Evolutionary conservation across 2,888 invertebrate genomes (phyloP).

Genomic region (Lasioglossum lativentre): DNA sequence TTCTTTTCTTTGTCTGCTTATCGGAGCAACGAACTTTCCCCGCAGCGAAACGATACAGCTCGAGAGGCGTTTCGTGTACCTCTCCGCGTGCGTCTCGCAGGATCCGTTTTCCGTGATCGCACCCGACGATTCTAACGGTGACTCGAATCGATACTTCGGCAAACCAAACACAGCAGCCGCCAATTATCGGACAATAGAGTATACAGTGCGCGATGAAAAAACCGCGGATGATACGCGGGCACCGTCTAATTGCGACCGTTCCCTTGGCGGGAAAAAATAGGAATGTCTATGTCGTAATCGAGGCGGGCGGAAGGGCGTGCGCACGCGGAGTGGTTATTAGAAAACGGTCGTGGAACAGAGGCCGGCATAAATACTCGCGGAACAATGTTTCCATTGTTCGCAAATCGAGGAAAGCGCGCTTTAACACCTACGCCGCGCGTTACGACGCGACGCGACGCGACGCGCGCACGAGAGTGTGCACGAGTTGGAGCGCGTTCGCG

Average conservation of each 20-base stretch:
- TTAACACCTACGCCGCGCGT: neutral
- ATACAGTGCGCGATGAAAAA: neutral
- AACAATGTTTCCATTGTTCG: constrained; percentile 34
- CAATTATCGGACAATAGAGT: neutral
- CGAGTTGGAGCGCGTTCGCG: neutral
- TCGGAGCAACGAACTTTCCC: constrained; percentile 21
- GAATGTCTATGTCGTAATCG: neutral
- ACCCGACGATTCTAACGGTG: neutral
- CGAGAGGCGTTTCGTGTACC: neutral
- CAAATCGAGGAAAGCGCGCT: constrained; percentile 27
- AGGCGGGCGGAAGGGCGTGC: neutral
- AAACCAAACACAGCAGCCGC: neutral
- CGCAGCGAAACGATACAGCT: neutral
- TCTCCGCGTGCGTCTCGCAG: too few relatives aligned
- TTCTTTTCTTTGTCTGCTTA: neutral
- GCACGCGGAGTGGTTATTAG: constrained; percentile 11
- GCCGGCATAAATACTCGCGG: constrained; percentile 17
- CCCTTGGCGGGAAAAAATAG: neutral
- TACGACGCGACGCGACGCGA: neutral
- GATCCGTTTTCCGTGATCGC: neutral
- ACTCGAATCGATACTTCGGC: neutral
- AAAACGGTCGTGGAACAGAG: neutral
- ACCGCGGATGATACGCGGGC: neutral
- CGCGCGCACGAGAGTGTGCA: neutral
- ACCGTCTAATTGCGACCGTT: neutral